A percentile compares a stretch with the other conserved stretches of the same genome.
Evolutionary conservation across 2,888 invertebrate genomes (phyloP).

Genomic region (Drosophila buzzatii): DNA sequence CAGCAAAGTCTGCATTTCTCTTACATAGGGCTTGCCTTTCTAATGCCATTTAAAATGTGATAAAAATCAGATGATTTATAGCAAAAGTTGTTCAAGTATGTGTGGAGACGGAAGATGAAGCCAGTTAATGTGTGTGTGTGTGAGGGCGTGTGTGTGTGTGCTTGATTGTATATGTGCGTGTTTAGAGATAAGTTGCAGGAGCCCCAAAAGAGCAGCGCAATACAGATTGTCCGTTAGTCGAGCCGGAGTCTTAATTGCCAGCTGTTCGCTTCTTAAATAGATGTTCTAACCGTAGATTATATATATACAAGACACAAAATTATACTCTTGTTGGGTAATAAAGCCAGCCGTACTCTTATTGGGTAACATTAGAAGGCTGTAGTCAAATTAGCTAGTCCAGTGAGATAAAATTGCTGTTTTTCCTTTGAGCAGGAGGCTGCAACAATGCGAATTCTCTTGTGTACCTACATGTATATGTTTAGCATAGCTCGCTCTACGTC

Average conservation of each 20-base stretch:
- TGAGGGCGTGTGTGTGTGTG: neutral
- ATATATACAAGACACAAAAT: neutral
- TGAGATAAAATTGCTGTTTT: neutral
- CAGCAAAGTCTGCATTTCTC: neutral
- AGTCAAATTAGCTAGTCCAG: neutral
- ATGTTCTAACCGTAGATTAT: neutral
- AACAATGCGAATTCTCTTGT: neutral
- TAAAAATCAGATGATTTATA: slow-evolving; percentile 4
- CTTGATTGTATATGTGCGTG: neutral
- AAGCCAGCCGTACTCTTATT: neutral
- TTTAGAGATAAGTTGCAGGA: neutral
- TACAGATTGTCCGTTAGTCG: neutral
- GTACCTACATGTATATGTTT: too few relatives aligned
- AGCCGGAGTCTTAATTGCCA: neutral
- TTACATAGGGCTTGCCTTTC: neutral
- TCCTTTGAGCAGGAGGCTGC: neutral
- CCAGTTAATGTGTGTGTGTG: neutral
- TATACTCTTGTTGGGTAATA: neutral
- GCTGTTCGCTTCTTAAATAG: neutral
- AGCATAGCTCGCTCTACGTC: too few relatives aligned
- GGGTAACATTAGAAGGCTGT: neutral
- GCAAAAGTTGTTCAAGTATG: slow-evolving; percentile 5
- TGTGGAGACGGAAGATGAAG: neutral
- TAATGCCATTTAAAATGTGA: slow-evolving; percentile 5
- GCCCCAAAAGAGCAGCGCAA: neutral